A percentile compares a stretch with the other conserved stretches of the same genome.
Evolutionary conservation across 1,140 invertebrate genomes (phyloP).

Genomic region (Glomeris maerens): DNA sequence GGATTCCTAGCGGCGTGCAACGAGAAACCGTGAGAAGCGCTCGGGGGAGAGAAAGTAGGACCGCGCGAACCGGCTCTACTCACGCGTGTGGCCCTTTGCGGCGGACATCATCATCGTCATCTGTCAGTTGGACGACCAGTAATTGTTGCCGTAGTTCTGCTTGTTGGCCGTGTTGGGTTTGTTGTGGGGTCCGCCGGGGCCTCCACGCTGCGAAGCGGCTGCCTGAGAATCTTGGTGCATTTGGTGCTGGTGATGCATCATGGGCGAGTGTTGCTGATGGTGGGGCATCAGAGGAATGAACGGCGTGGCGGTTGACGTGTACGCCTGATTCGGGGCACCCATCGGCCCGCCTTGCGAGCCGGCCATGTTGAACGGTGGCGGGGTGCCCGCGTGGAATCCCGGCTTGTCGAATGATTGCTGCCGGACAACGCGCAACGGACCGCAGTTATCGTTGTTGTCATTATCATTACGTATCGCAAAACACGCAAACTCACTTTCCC

Average conservation of each 20-base stretch:
- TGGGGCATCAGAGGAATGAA: conserved; percentile 58
- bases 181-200: conserved; percentile 45
- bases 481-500: conserved; percentile 54
- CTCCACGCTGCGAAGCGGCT: conserved; percentile 48
- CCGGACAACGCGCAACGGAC: too few relatives aligned
- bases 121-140: conserved; percentile 24
- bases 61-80: too few relatives aligned
- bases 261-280: conserved; percentile 41
- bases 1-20: too few relatives aligned
- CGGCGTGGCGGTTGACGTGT: conserved; percentile 36
- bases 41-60: too few relatives aligned
- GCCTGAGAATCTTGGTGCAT: conserved; percentile 53
- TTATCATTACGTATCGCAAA: too few relatives aligned
- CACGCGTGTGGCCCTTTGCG: too few relatives aligned
- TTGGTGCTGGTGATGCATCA: conserved; percentile 59
- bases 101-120: too few relatives aligned
- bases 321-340: conserved; percentile 39
- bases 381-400: conserved; percentile 65
- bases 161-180: conserved; percentile 44
- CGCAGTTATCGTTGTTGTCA: too few relatives aligned
- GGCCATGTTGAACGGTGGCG: conserved; percentile 59
- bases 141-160: conserved; percentile 35
- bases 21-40: too few relatives aligned
- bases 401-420: conserved; percentile 66
- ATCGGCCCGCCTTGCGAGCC: conserved; percentile 55